Evolutionary conservation across 2,888 invertebrate species (phyloP).

Genomic region (Lycocerus yunnanus): DNA sequence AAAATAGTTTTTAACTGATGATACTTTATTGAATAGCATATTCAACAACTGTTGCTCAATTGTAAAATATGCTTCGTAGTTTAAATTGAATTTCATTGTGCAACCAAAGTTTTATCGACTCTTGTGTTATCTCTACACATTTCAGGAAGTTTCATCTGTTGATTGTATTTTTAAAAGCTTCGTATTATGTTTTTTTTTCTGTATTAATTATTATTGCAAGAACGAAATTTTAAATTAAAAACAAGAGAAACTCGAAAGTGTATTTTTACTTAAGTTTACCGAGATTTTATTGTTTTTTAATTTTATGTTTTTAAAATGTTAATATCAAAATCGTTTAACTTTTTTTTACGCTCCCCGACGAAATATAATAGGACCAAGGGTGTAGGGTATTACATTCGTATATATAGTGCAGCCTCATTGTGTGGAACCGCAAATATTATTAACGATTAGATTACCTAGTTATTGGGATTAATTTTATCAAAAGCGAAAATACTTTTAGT

Average conservation of each 20-base stretch:
- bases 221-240: not conserved
- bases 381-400: no score
- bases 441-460: not conserved
- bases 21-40: not conserved
- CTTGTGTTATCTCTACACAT: not conserved
- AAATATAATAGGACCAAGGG: no score
- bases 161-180: not conserved
- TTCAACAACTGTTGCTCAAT: not conserved
- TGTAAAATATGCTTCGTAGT: constrained; percentile 1
- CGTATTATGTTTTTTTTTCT: not conserved
- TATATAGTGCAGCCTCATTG: not conserved
- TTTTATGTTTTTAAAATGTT: not conserved
- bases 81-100: constrained; percentile 8
- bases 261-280: no score
- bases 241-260: not conserved
- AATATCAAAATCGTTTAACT: no score
- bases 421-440: not conserved
- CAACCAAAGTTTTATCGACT: not conserved
- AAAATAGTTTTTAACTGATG: constrained; percentile 1
- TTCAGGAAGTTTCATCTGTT: constrained; percentile 2
- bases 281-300: not conserved
- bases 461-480: not conserved
- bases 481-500: not conserved
- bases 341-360: no score
- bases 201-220: not conserved